Base-by-base conservation (phyloP, 2,113 vertebrate species). In the Cochlearius cochlearius region DNA sequence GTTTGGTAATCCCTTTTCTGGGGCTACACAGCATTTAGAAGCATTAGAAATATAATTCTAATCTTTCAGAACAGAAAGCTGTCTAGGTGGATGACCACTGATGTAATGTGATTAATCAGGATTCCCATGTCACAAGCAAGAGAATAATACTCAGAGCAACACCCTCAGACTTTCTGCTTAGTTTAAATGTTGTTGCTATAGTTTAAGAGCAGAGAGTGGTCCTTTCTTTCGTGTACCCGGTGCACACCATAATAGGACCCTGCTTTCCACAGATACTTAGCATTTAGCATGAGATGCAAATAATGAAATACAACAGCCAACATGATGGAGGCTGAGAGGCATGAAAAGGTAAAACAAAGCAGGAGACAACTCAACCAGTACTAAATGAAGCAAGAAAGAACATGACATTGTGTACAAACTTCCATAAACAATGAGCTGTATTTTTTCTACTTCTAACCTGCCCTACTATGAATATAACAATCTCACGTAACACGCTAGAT, bases 151-250 rank as follows among this genome's bases (percentile, higher is more conserved):
- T 80, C 88, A 93, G 94, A 83, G 72, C 17, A 21, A 90, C 53
- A 87, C 43, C 52, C 72, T 95, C 77, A 95, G 98, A 97, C 97
- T 97, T 88, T 15, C 68, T 81, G 29, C 50, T 81, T 83, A 58
- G 39, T 94, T 79, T 53, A 80, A 88, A 38, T 30, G 45, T 22
- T 10, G 0, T 25, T 82, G n/a, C 39, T 69, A 26, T 30, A 27
- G 60, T 26, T 59, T 63, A 3, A 74, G 76, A 74, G 36, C 45
- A 86, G 18, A 71, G 26, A 87, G 12, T 1, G 1, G 15, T 34
- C 17, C 29, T 79, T 71, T 64, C 47, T 66, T 75, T 34, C 50
- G 9, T 30, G 55, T 69, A 45, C 17, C 26, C 0, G 1, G 39
- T 23, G n/a, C 39, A 58, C 29, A 53, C 27, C 7, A 8, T 50